Evolutionary conservation across 2,113 vertebrate genomes (phyloP).

Genomic region (Elachura formosa): DNA sequence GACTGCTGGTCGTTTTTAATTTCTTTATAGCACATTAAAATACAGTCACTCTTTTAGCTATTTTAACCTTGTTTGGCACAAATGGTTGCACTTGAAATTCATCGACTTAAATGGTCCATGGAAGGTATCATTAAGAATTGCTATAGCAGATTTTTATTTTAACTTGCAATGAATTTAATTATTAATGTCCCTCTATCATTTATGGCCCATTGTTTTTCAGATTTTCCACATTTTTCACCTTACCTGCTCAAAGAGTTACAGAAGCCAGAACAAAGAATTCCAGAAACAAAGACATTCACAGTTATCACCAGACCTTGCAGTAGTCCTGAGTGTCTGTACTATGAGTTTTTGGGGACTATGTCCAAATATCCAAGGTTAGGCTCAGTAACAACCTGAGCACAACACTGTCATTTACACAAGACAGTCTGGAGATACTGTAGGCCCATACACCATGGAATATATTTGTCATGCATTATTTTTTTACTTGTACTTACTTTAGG

Average conservation of each 20-base stretch:
- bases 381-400: background rate
- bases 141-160: background rate
- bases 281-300: background rate
- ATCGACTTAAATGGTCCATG: slow-evolving; percentile 55
- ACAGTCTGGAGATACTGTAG: background rate
- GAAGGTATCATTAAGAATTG: slow-evolving; percentile 61
- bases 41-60: slow-evolving; percentile 61
- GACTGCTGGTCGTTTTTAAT: slow-evolving; percentile 68
- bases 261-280: background rate
- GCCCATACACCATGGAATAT: background rate
- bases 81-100: slow-evolving; percentile 67
- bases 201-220: slow-evolving; percentile 41
- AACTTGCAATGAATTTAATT: slow-evolving; percentile 41
- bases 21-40: slow-evolving; percentile 69
- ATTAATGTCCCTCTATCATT: slow-evolving; percentile 33
- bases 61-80: slow-evolving; percentile 78
- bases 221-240: slow-evolving; percentile 38
- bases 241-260: slow-evolving; percentile 15
- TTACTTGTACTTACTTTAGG: background rate
- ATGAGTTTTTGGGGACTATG: background rate
- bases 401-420: background rate
- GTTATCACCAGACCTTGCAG: background rate
- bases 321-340: background rate
- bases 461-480: background rate
- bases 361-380: background rate